Evolutionary conservation across 2,797 vertebrate species (phyloP).

Genomic region (Odontamblyopus lacepedii): DNA sequence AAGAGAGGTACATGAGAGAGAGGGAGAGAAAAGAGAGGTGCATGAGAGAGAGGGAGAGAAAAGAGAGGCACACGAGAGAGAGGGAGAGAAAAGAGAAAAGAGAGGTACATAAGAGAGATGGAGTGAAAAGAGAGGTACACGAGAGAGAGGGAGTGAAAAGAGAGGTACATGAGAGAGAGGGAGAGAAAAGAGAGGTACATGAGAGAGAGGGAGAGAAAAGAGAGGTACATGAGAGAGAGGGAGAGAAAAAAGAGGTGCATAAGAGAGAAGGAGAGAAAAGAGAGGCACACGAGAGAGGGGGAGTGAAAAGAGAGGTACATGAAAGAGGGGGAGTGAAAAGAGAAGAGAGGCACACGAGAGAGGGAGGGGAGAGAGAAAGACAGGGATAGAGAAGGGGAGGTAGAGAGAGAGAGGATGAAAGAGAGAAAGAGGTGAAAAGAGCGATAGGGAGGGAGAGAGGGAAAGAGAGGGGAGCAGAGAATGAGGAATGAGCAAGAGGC

Average conservation of each 20-base stretch:
- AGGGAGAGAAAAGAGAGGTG: neutral
- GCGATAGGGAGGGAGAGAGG: neutral
- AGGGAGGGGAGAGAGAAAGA: constrained; percentile 16
- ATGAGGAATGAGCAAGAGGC: constrained; percentile 59
- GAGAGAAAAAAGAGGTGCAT: neutral
- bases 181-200: constrained; percentile 41
- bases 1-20: constrained; percentile 16
- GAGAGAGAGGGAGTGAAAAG: too few relatives aligned
- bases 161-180: too few relatives aligned
- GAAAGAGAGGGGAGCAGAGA: constrained; percentile 36
- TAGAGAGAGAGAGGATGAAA: neutral
- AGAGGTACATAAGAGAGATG: too few relatives aligned
- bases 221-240: constrained; percentile 27
- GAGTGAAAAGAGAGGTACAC: too few relatives aligned
- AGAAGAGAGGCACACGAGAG: too few relatives aligned
- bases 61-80: too few relatives aligned
- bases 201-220: constrained; percentile 55
- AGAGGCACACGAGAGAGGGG: too few relatives aligned
- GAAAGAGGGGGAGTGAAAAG: too few relatives aligned
- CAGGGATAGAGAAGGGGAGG: constrained; percentile 45
- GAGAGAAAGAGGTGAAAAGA: constrained; percentile 20
- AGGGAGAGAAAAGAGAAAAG: too few relatives aligned
- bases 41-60: too few relatives aligned
- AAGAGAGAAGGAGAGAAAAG: too few relatives aligned
- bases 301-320: too few relatives aligned